Conservation (phyloP, 2,888 invertebrate genomes). For the Drosophila peninsularis region DNA sequence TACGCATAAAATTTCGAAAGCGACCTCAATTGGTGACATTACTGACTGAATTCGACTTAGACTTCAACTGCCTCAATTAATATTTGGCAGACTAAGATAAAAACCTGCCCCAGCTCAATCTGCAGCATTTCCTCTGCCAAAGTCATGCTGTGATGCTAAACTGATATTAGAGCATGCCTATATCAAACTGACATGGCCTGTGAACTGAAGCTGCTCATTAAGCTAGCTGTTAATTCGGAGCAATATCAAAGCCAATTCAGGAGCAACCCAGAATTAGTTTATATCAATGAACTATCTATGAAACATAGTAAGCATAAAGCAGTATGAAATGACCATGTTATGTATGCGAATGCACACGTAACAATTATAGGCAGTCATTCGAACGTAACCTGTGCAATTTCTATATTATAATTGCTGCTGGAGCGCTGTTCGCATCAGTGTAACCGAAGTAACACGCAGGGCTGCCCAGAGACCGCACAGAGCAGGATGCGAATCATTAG, state of each 20-base stretch:
- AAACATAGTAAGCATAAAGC: no score
- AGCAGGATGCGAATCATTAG: constrained; percentile 22
- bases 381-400: neutral
- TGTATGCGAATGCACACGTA: neutral
- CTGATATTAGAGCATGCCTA: no score
- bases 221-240: no score
- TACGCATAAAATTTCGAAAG: constrained; percentile 22
- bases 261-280: no score
- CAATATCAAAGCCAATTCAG: no score
- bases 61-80: neutral
- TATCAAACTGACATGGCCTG: no score
- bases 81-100: neutral
- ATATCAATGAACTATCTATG: no score
- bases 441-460: neutral
- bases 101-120: neutral
- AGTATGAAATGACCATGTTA: no score
- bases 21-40: constrained; percentile 15
- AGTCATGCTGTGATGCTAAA: no score
- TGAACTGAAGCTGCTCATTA: no score
- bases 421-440: neutral
- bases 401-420: neutral
- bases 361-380: neutral
- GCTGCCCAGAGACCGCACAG: constrained; percentile 2
- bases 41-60: no score
- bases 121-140: no score